A percentile compares a stretch with the other conserved stretches of the same genome.
phyloP scores from a whole-genome alignment of 2,797 vertebrate species.

The Eleutherodactylus coqui region DNA sequence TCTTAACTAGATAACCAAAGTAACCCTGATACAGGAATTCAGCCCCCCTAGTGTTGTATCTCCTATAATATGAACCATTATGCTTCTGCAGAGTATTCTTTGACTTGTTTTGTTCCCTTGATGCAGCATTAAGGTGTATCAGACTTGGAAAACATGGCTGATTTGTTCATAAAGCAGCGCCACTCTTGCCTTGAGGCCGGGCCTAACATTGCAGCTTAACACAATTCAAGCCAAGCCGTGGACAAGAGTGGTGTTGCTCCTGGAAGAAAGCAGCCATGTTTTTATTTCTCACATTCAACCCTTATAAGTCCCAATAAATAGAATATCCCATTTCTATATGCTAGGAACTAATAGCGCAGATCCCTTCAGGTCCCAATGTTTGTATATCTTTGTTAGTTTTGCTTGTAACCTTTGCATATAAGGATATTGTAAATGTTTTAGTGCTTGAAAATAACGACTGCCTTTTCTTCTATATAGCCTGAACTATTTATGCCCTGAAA shows the following conservation, averaged over 20 bases:
- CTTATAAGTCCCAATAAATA: background rate
- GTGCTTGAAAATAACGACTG: background rate
- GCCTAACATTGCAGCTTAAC: background rate
- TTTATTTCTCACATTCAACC: background rate
- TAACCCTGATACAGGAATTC: background rate
- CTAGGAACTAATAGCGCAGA: background rate
- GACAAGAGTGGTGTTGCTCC: background rate
- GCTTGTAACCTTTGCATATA: background rate
- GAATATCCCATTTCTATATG: background rate
- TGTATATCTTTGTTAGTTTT: background rate
- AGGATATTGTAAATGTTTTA: background rate
- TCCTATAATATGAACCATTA: background rate
- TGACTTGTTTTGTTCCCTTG: background rate
- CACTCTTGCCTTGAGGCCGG: background rate
- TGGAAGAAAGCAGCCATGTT: background rate
- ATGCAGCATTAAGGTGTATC: background rate
- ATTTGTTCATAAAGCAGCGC: background rate
- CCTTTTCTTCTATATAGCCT: conserved; percentile 14
- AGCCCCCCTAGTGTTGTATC: background rate
- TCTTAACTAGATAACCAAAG: background rate
- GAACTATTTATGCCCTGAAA: conserved; percentile 12
- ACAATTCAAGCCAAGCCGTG: background rate
- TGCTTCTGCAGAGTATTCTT: background rate
- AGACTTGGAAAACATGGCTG: background rate
- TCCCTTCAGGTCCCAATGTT: background rate